Evolutionary conservation across 2,113 vertebrate genomes (phyloP).

Genomic region (Lepus europaeus): DNA sequence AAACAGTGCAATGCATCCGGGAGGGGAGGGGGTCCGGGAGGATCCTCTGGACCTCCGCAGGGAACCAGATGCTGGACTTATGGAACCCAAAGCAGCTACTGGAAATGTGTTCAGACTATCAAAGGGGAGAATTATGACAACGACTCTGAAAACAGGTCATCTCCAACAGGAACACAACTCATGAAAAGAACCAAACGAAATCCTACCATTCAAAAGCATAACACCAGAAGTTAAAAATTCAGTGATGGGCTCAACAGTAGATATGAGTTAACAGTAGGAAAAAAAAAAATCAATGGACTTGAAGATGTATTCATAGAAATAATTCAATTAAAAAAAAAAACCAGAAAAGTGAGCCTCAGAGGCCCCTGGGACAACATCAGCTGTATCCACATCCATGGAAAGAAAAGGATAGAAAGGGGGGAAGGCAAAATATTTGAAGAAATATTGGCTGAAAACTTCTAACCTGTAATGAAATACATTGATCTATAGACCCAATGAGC

Average conservation of each 20-base stretch:
- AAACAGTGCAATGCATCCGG: neutral
- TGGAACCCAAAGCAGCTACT: slow-evolving; percentile 7
- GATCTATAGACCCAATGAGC: neutral
- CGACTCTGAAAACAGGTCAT: neutral
- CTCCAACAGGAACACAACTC: neutral
- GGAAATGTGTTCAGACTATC: neutral
- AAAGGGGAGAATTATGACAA: neutral
- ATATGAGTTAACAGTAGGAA: neutral
- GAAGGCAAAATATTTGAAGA: neutral
- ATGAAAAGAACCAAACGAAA: neutral
- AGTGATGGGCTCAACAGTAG: neutral
- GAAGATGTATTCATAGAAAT: slow-evolving; percentile 18
- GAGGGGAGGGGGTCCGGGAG: neutral
- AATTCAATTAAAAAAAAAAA: neutral
- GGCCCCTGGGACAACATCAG: neutral
- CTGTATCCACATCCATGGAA: neutral
- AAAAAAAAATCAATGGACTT: neutral
- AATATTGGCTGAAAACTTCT: neutral
- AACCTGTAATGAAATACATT: neutral
- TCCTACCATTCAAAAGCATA: neutral
- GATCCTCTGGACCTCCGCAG: neutral
- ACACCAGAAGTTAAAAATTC: neutral
- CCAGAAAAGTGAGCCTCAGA: neutral
- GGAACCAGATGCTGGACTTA: neutral
- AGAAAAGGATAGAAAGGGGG: neutral